Base-by-base conservation (phyloP, 2,888 invertebrate species). In the Rhimphoctona megacephalus region DNA sequence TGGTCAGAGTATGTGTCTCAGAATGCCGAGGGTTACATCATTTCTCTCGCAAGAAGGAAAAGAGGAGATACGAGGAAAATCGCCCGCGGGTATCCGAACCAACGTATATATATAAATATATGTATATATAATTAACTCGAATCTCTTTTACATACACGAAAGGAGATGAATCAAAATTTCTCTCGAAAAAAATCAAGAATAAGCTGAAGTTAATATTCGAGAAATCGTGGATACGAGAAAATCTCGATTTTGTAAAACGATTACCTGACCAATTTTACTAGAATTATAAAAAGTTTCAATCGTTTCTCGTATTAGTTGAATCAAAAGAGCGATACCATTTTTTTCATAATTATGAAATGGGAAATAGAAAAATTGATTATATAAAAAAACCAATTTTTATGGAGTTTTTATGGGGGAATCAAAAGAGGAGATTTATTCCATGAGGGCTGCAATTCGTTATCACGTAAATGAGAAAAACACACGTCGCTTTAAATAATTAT, bases 21-120 rank as follows among this genome's bases (percentile, higher is more conserved):
- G 79, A 74, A 66, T 43, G 70, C 66, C 33, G 25, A 57, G 52
- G 43, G 77, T 86, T 86, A 81, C 86, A 83, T 86, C 79, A 86
- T 83, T 82, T 79, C 73, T 79, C 74, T 74, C 30, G 72, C 25
- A 61, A 57, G 52, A 30, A 52, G 49, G n/a, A 52, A 72, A 30
- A 57, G 43, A 39, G 39, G 36, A 39, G 30, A 76, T 64, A 30
- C 30, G 49, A 57, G 69, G 30, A 69, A 64, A 57, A 36, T 57
- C 33, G 70, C 36, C 1, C 30, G 22, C 17, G 19, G 70, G 33
- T 54, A n/a, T 52, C 33, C 52, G 36, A 4, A 72, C 9, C n/a
- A 36, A 36, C n/a, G 49, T 19, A 33, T n/a, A n/a, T 19, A 14
- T 17, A 66, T 36, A 8, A 66, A 57, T 57, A 25, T 61, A 30